Conservation (phyloP, 2,113 vertebrate genomes). For the Bujurquina vittata region DNA sequence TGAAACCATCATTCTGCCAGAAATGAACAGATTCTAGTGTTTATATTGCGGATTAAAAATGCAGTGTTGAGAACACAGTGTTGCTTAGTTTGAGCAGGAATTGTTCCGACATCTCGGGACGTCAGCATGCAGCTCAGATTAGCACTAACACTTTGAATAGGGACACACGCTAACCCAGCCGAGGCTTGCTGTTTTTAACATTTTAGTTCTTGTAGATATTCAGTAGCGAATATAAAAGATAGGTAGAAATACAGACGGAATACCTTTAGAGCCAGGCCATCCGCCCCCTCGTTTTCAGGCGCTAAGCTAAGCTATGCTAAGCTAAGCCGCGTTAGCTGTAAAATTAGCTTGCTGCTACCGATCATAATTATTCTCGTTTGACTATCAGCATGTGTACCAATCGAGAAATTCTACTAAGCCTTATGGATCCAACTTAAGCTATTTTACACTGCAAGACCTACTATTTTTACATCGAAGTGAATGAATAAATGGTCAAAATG, state of each 20-base stretch:
- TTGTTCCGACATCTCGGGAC: not conserved
- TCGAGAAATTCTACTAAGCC: too few species aligned
- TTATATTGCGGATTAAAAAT: not conserved
- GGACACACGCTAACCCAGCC: rapidly evolving
- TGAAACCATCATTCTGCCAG: not conserved
- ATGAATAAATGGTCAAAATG: not conserved
- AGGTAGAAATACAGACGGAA: not conserved
- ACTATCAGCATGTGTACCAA: not conserved
- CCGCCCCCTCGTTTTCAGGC: not conserved
- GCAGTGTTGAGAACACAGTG: not conserved
- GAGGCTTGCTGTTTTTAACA: too few species aligned
- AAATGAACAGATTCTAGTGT: not conserved
- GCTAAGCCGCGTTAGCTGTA: not conserved
- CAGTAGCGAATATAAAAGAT: too few species aligned
- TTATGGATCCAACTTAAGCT: rapidly evolving
- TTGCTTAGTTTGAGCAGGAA: not conserved
- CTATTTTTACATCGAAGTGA: not conserved
- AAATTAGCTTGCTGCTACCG: not conserved
- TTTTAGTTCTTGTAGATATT: not conserved
- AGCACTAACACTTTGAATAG: not conserved
- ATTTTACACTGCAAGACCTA: too few species aligned
- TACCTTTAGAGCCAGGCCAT: not conserved
- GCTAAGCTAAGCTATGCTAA: not conserved
- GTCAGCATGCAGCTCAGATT: not conserved
- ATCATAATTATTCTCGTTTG: not conserved